Base-by-base conservation (phyloP, 2,888 invertebrate species). In the Euplagia quadripunctaria region DNA sequence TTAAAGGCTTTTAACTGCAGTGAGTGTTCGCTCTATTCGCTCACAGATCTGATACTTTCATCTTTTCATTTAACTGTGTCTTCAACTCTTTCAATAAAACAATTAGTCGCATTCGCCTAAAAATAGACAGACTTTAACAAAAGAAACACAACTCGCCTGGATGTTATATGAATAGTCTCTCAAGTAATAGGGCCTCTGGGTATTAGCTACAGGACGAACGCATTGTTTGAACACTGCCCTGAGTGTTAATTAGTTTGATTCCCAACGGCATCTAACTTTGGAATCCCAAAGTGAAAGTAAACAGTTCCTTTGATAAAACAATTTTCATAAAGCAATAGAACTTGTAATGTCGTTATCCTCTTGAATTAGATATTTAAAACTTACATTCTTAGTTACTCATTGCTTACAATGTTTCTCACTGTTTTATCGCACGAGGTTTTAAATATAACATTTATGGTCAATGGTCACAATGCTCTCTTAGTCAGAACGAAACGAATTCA, bases 401-500 rank as follows among this genome's bases (percentile, higher is more conserved):
- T 66, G 73, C 64, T 68, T 64, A 81, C 77, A 84, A 81, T 83
- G 82, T 84, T 77, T 82, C 81, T 79, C 76, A 81, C 76, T 77
- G 74, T 85, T 86, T 85, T 89, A 87, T 85, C 83, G 83, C 73
- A 70, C 77, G 83, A 79, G 83, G 86, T 88, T 89, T 87, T 85
- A 88, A 89, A 90, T 88, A 88, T 82, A 86, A 86, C 75, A 73
- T 82, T 87, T 90, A 90, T 89, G 89, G 86, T 77, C 90, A 87
- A 79, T 85, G 86, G 86, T 84, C 84, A 89, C 86, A 89, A 87
- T 85, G 86, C 85, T 89, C 86, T 89, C 89, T 94, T 94, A 94
- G 93, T 94, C 94, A 94, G 90, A 88, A 90, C 83, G 90, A 89
- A 91, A 89, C 81, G 87, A 92, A 94, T 93, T 90, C 89, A 91